Evolutionary conservation across 2,888 invertebrate species (phyloP).

Genomic region (Linyphia triangularis): DNA sequence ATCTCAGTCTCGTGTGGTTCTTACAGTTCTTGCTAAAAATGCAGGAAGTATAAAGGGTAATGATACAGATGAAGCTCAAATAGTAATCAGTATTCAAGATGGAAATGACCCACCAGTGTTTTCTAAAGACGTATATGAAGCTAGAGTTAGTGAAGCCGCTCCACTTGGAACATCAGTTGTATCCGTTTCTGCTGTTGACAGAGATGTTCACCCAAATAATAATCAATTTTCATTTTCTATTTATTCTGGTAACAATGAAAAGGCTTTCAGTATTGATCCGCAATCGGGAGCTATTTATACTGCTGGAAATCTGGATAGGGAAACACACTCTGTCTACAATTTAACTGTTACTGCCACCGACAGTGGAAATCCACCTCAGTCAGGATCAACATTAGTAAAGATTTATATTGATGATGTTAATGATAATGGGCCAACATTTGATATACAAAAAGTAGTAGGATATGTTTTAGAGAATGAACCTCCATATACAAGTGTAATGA

Average conservation of each 20-base stretch:
- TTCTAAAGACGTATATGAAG: constrained; percentile 86
- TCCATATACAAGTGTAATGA: constrained; percentile 89
- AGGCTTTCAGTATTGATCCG: constrained; percentile 92
- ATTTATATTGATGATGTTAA: constrained; percentile 92
- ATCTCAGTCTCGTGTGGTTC: constrained; percentile 91
- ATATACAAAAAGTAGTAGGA: constrained; percentile 86
- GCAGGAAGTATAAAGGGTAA: constrained; percentile 95
- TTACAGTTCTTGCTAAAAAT: constrained; percentile 96
- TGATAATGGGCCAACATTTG: constrained; percentile 93
- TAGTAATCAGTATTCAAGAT: constrained; percentile 95
- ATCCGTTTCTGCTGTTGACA: constrained; percentile 91
- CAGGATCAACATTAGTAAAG: constrained; percentile 91
- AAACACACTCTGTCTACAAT: constrained; percentile 87
- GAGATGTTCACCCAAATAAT: constrained; percentile 93
- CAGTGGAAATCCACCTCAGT: constrained; percentile 92
- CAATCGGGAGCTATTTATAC: constrained; percentile 90
- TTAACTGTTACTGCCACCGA: constrained; percentile 92
- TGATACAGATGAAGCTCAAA: constrained; percentile 96
- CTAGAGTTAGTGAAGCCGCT: constrained; percentile 90
- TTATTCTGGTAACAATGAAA: constrained; percentile 89
- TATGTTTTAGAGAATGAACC: constrained; percentile 92
- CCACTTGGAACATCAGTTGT: constrained; percentile 86
- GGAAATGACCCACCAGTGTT: constrained; percentile 98
- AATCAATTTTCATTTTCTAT: constrained; percentile 95
- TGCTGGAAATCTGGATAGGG: constrained; percentile 88